phyloP scores from a whole-genome alignment of 2,797 vertebrate genomes.

The Hydrolagus colliei region DNA sequence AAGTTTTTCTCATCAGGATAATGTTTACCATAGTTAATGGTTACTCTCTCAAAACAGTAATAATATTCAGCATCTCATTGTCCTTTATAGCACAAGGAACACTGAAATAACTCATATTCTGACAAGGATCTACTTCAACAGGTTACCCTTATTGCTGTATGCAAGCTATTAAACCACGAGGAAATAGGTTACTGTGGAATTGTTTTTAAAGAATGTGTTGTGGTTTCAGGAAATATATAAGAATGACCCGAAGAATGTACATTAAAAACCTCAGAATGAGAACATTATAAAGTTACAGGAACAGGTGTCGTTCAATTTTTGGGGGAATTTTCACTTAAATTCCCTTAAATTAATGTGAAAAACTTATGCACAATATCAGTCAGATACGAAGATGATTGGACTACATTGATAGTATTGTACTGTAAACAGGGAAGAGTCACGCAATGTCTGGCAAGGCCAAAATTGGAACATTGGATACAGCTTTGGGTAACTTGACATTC shows the following conservation, averaged over 20 bases:
- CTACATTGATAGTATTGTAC: too few relatives aligned
- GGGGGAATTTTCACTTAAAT: too few relatives aligned
- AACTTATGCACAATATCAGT: too few relatives aligned
- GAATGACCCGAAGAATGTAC: not conserved
- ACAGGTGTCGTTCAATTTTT: slow-evolving; percentile 33
- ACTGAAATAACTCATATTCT: not conserved
- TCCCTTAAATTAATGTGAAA: too few relatives aligned
- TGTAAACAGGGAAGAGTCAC: too few relatives aligned
- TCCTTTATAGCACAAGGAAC: not conserved
- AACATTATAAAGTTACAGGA: slow-evolving; percentile 39
- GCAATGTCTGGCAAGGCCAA: too few relatives aligned
- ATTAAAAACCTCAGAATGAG: not conserved
- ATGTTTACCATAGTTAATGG: not conserved
- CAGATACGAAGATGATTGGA: too few relatives aligned
- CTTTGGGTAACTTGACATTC: too few relatives aligned
- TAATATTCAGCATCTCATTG: not conserved
- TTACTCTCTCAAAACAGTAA: not conserved
- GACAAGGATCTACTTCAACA: not conserved
- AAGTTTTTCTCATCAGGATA: slow-evolving; percentile 14
- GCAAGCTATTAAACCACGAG: too few relatives aligned
- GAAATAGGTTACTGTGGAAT: not conserved
- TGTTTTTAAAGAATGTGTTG: not conserved
- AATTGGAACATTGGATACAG: too few relatives aligned
- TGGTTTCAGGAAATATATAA: too few relatives aligned
- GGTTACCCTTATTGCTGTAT: too few relatives aligned